Conservation (phyloP, 2,113 vertebrate genomes). For the Protobothrops flavoviridis region DNA sequence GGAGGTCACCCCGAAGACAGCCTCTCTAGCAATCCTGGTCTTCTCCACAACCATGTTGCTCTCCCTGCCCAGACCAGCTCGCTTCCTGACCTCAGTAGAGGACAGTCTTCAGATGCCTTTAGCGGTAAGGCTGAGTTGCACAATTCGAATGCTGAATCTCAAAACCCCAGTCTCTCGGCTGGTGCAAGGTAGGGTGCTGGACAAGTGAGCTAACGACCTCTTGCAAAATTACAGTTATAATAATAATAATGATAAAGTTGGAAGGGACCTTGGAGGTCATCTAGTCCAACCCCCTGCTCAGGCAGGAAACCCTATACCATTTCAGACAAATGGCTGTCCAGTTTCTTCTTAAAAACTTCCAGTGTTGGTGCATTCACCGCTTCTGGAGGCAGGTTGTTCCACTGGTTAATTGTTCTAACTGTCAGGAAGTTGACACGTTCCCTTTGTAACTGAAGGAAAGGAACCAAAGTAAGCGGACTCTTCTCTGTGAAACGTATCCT, state of each 20-base stretch:
- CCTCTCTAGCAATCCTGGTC: conserved; percentile 77
- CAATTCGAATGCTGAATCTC: background rate
- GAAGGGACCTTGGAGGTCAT: too few species aligned
- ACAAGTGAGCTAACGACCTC: background rate
- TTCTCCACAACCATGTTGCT: conserved; percentile 85
- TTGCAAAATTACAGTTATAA: background rate
- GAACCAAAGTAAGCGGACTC: background rate
- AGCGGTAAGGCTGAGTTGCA: conserved; percentile 75
- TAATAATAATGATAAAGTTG: too few species aligned
- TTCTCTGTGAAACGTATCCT: background rate
- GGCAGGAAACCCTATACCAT: too few species aligned
- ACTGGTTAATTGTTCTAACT: too few species aligned
- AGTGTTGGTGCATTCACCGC: too few species aligned
- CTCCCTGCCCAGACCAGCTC: conserved; percentile 82
- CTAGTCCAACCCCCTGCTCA: too few species aligned
- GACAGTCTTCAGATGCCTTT: conserved; percentile 80
- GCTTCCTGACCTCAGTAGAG: conserved; percentile 74
- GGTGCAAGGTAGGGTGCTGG: background rate
- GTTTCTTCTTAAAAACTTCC: too few species aligned
- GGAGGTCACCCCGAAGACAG: conserved; percentile 85
- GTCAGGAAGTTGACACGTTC: background rate
- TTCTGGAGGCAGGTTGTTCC: too few species aligned
- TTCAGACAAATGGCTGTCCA: too few species aligned
- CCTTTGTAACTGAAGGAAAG: background rate
- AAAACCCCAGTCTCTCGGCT: background rate